Evolutionary conservation across 1,140 invertebrate genomes (phyloP).

Genomic region (Nebria ingens): DNA sequence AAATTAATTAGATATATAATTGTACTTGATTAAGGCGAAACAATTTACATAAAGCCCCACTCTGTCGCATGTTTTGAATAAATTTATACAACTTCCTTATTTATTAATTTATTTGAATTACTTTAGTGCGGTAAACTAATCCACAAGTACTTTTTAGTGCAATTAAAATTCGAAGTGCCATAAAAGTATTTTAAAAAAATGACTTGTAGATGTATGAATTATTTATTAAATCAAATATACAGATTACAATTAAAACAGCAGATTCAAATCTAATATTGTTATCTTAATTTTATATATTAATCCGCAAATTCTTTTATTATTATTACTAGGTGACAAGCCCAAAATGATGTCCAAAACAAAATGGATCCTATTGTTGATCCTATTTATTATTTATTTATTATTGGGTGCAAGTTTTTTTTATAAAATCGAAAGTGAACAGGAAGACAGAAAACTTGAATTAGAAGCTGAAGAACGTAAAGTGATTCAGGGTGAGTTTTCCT

Average conservation of each 20-base stretch:
- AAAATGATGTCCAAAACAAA: slow-evolving; percentile 71
- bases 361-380: slow-evolving; percentile 60
- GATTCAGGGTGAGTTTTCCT: slow-evolving; percentile 53
- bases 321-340: not conserved
- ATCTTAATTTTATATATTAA: not conserved
- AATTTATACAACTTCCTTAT: too few species aligned
- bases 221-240: not conserved
- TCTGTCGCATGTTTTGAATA: too few species aligned
- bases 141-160: too few species aligned
- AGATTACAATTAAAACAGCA: not conserved
- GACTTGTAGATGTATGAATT: not conserved
- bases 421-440: slow-evolving; percentile 58
- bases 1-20: too few species aligned
- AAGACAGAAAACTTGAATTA: slow-evolving; percentile 43
- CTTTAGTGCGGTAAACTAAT: too few species aligned
- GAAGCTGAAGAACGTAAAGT: slow-evolving; percentile 49
- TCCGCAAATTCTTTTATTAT: not conserved
- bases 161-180: too few species aligned
- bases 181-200: slow-evolving; percentile 1
- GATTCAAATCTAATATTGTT: not conserved
- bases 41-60: too few species aligned
- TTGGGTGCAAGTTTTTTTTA: slow-evolving; percentile 69
- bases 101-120: too few species aligned
- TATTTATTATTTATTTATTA: slow-evolving; percentile 64
- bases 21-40: too few species aligned